Conservation (phyloP, 2,888 invertebrate species). For the Drosophila histrio region DNA sequence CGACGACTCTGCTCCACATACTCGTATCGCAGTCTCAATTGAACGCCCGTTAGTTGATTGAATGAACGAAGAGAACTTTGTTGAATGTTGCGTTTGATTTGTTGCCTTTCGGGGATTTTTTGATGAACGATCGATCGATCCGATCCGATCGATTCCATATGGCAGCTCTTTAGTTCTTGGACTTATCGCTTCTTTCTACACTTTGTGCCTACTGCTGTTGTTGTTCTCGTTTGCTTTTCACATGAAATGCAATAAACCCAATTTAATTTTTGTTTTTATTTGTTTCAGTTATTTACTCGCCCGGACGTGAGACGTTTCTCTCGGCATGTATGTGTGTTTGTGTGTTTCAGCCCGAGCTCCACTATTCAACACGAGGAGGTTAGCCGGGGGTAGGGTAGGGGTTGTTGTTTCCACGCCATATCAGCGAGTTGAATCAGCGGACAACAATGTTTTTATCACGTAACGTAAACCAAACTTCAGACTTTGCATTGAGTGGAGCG, state of each 20-base stretch:
- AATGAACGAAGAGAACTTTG: slow-evolving; percentile 20
- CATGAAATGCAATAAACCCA: slow-evolving; percentile 78
- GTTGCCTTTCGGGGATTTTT: slow-evolving; percentile 1
- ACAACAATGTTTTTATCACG: slow-evolving; percentile 64
- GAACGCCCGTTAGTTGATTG: slow-evolving; percentile 40
- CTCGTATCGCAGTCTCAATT: slow-evolving; percentile 30
- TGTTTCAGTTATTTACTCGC: slow-evolving; percentile 70
- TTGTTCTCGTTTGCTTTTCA: slow-evolving; percentile 64
- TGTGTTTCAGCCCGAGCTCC: slow-evolving; percentile 2
- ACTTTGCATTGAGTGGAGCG: slow-evolving; percentile 9
- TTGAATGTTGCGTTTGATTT: slow-evolving; percentile 51
- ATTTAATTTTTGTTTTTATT: slow-evolving; percentile 75
- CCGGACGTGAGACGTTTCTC: slow-evolving; percentile 45
- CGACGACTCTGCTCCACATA: slow-evolving; percentile 24
- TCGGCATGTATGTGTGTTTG: background rate
- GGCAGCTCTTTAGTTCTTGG: slow-evolving; percentile 26
- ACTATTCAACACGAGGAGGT: background rate
- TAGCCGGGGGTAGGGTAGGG: background rate
- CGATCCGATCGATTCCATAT: slow-evolving; percentile 38
- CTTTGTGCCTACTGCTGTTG: slow-evolving; percentile 8
- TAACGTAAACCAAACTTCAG: slow-evolving; percentile 48
- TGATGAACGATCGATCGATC: slow-evolving; percentile 33
- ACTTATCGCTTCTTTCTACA: slow-evolving; percentile 42
- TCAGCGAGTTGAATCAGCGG: slow-evolving; percentile 58
- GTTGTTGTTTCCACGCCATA: slow-evolving; percentile 41